Percentiles rank a stretch among this genome's conserved stretches.
Conservation (phyloP, 2,113 vertebrate genomes). For the Stegostoma tigrinum region DNA sequence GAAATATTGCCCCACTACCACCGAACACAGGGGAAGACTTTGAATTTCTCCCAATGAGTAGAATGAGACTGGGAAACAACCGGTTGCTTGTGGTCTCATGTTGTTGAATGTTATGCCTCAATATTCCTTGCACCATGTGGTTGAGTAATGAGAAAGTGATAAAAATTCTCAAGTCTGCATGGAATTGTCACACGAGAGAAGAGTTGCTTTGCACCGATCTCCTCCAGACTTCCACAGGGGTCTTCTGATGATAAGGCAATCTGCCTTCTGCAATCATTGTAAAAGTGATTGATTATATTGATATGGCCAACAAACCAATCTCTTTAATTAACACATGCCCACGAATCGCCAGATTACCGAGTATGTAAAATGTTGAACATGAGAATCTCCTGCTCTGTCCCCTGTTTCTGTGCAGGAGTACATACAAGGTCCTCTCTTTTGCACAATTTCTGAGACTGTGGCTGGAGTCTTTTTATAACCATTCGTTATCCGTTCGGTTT, state of each 20-base stretch:
- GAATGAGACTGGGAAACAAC: too few species aligned
- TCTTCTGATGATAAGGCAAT: too few species aligned
- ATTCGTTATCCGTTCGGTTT: not conserved
- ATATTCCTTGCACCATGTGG: not conserved
- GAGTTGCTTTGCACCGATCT: too few species aligned
- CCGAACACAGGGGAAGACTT: too few species aligned
- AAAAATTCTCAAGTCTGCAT: too few species aligned
- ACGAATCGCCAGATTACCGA: not conserved
- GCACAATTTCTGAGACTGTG: not conserved
- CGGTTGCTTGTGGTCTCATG: not conserved
- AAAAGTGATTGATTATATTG: not conserved
- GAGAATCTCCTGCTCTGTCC: not conserved
- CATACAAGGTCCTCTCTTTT: not conserved
- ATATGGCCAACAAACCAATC: too few species aligned
- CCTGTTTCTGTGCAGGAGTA: not conserved
- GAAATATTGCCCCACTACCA: too few species aligned
- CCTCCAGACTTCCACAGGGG: not conserved
- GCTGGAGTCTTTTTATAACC: not conserved
- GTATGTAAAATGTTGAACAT: not conserved
- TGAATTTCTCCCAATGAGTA: too few species aligned
- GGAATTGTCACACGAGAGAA: too few species aligned
- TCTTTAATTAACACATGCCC: too few species aligned
- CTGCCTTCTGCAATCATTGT: not conserved
- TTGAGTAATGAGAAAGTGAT: not conserved
- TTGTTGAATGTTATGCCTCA: not conserved